These are phyloP conservation scores for Tichodroma muraria DNA, from an alignment of 2,113 vertebrate species.

Conservation along the genomic window DNA sequence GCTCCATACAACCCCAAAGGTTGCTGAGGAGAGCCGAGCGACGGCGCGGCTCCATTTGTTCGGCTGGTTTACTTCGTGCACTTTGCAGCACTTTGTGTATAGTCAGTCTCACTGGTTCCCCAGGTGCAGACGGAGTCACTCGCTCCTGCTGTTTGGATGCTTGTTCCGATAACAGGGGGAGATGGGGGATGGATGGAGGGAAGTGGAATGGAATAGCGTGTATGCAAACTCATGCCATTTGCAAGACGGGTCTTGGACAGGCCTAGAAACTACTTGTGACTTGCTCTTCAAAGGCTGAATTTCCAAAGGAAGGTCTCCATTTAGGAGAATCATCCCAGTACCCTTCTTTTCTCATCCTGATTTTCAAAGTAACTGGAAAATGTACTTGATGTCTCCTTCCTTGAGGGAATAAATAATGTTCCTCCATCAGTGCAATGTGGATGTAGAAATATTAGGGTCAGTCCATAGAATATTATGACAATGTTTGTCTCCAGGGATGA, in stretches of 20 bases:
- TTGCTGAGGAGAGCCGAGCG: neutral
- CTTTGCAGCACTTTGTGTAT: slow-evolving; percentile 54
- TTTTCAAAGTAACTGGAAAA: neutral
- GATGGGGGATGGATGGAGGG: neutral
- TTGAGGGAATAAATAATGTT: neutral
- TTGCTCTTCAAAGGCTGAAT: neutral
- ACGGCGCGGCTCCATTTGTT: fast-evolving
- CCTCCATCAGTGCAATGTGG: neutral
- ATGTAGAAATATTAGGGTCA: neutral
- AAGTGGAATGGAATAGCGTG: neutral
- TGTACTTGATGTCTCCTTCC: neutral
- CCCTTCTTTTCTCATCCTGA: neutral
- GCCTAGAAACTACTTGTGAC: neutral
- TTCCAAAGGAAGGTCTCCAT: neutral
- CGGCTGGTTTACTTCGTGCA: neutral
- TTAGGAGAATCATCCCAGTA: neutral
- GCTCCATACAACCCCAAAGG: neutral
- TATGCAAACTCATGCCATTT: neutral
- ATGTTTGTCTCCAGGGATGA: neutral
- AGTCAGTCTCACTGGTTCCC: slow-evolving; percentile 23
- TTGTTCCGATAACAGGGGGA: neutral
- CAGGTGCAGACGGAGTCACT: neutral
- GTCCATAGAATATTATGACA: neutral
- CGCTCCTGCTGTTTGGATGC: neutral
- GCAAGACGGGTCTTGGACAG: neutral